Evolutionary conservation across 1,140 invertebrate genomes (phyloP).

Genomic region (Drosophila jambulina): DNA sequence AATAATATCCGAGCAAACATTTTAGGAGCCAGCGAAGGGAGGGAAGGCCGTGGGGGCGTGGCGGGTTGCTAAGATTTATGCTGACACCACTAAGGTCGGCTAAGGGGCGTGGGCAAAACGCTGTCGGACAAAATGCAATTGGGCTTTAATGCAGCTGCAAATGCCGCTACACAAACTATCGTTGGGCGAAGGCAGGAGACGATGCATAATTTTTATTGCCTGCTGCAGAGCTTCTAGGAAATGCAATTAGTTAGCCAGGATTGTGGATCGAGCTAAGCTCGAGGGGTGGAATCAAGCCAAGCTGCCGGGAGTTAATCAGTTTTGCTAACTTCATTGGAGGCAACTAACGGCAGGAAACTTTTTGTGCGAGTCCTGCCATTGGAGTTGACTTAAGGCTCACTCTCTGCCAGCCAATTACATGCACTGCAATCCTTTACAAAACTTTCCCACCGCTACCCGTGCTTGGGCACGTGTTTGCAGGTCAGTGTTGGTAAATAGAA

Average conservation of each 20-base stretch:
- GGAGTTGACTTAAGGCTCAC: slow-evolving; percentile 28
- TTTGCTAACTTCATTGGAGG: slow-evolving; percentile 75
- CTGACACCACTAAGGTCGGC: slow-evolving; percentile 26
- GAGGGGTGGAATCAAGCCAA: slow-evolving; percentile 40
- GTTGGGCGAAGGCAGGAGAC: slow-evolving; percentile 2
- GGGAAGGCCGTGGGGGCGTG: slow-evolving; percentile 31
- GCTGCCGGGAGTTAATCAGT: slow-evolving; percentile 76
- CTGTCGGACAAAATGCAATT: slow-evolving; percentile 55
- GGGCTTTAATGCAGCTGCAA: slow-evolving; percentile 67
- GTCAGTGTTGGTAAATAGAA: slow-evolving; percentile 8
- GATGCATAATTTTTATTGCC: slow-evolving; percentile 45
- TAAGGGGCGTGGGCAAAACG: slow-evolving; percentile 8
- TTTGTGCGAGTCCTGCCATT: slow-evolving; percentile 40
- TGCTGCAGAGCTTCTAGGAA: slow-evolving; percentile 23
- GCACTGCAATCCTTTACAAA: slow-evolving; percentile 66
- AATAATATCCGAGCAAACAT: slow-evolving; percentile 22
- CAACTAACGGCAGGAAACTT: slow-evolving; percentile 58
- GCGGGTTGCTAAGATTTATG: slow-evolving; percentile 37
- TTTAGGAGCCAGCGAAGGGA: slow-evolving; percentile 24
- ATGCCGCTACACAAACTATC: slow-evolving; percentile 41
- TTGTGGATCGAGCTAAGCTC: slow-evolving; percentile 6
- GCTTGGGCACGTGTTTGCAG: slow-evolving; percentile 38
- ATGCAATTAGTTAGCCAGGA: slow-evolving; percentile 54
- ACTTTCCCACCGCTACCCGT: slow-evolving; percentile 32
- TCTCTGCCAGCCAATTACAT: slow-evolving; percentile 47